Conservation (phyloP, 1,140 invertebrate species). For the Pachyrhynchus sulphureomaculatus region DNA sequence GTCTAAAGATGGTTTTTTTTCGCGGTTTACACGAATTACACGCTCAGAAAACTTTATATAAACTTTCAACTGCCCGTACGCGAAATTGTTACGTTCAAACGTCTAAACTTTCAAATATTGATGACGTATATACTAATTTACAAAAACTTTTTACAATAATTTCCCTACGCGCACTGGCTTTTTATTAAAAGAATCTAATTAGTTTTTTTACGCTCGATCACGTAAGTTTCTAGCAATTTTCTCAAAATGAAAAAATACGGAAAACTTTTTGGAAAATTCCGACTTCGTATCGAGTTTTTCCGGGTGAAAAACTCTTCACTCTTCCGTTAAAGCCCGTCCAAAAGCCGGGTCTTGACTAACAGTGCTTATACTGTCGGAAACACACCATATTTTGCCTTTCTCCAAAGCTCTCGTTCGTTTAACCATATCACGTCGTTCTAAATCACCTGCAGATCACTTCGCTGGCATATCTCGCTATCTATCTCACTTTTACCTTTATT, state of each 20-base stretch:
- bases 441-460: neutral
- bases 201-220: too few relatives aligned
- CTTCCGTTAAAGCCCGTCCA: neutral
- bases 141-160: too few relatives aligned
- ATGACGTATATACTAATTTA: too few relatives aligned
- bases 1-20: too few relatives aligned
- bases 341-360: conserved; percentile 22
- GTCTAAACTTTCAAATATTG: too few relatives aligned
- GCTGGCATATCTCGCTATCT: neutral
- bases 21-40: too few relatives aligned
- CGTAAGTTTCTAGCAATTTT: too few relatives aligned
- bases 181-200: too few relatives aligned
- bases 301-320: conserved; percentile 5
- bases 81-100: too few relatives aligned
- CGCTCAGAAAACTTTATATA: too few relatives aligned
- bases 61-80: too few relatives aligned
- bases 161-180: too few relatives aligned
- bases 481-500: neutral
- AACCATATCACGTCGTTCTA: neutral
- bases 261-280: neutral
- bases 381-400: conserved; percentile 16
- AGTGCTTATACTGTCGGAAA: conserved; percentile 1
- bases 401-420: conserved; percentile 9
- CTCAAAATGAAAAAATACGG: neutral
- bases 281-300: conserved; percentile 4